Percentiles rank a stretch among this genome's conserved stretches.
Evolutionary conservation across 2,113 vertebrate genomes (phyloP).

Genomic region (Balaeniceps rex): DNA sequence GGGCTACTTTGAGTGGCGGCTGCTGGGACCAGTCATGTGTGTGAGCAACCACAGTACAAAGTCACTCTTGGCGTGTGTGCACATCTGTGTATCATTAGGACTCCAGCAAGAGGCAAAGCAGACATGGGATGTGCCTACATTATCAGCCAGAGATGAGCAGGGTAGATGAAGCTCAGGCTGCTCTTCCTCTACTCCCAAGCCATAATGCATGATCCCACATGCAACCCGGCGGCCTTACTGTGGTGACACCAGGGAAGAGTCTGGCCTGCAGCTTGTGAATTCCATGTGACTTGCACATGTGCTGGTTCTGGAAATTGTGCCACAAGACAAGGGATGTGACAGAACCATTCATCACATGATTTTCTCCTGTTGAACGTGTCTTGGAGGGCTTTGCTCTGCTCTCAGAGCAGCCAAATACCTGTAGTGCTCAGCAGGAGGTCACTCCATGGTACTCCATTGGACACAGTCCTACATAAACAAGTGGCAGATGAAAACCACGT

Average conservation of each 20-base stretch:
- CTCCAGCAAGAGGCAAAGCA: neutral
- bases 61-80: neutral
- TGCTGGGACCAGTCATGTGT: neutral
- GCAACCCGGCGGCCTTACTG: neutral
- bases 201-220: neutral
- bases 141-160: neutral
- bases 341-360: neutral
- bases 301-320: neutral
- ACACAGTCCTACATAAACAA: neutral
- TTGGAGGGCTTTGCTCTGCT: neutral
- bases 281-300: accelerated
- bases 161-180: neutral
- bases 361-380: neutral
- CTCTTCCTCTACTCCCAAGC: neutral
- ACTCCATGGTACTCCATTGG: neutral
- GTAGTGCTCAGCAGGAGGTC: neutral
- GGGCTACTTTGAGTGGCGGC: neutral
- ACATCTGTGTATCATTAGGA: accelerated
- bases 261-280: accelerated
- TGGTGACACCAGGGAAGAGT: neutral
- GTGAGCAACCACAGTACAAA: accelerated
- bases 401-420: neutral
- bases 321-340: neutral
- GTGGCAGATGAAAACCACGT: neutral
- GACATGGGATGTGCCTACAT: no score